phyloP scores from a whole-genome alignment of 1,140 invertebrate species.

The Drosophila ananassae region DNA sequence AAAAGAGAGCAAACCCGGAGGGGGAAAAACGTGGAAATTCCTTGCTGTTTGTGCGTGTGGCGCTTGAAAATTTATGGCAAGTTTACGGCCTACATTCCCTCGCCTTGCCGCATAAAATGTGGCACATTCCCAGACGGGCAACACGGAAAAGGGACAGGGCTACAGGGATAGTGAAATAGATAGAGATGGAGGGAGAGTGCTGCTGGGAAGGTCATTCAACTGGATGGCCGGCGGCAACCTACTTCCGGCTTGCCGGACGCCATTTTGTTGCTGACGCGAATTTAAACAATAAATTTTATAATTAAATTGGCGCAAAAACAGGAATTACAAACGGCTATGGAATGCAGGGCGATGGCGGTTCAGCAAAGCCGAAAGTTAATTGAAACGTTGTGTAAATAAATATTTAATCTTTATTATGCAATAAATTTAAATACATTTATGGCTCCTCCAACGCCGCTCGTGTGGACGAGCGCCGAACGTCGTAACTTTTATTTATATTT shows the following conservation, averaged over 20 bases:
- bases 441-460: constrained; percentile 11
- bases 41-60: constrained; percentile 54
- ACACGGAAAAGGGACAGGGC: background rate
- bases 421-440: constrained; percentile 83
- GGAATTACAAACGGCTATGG: constrained; percentile 40
- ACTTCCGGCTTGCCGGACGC: constrained; percentile 67
- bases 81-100: constrained; percentile 61
- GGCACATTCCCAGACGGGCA: constrained; percentile 64
- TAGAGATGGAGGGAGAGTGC: background rate
- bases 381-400: constrained; percentile 83
- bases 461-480: constrained; percentile 6
- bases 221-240: constrained; percentile 57
- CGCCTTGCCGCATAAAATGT: constrained; percentile 70
- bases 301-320: constrained; percentile 71
- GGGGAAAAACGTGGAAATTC: constrained; percentile 46
- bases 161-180: constrained; percentile 2
- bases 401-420: constrained; percentile 83
- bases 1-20: background rate
- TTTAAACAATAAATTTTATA: constrained; percentile 80
- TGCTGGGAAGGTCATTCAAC: constrained; percentile 65
- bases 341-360: constrained; percentile 18
- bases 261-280: constrained; percentile 69
- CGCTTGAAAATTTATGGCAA: constrained; percentile 73
- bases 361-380: constrained; percentile 78
- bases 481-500: constrained; percentile 64